Conservation (phyloP, 1,140 invertebrate species). For the Zaprionus davidi region DNA sequence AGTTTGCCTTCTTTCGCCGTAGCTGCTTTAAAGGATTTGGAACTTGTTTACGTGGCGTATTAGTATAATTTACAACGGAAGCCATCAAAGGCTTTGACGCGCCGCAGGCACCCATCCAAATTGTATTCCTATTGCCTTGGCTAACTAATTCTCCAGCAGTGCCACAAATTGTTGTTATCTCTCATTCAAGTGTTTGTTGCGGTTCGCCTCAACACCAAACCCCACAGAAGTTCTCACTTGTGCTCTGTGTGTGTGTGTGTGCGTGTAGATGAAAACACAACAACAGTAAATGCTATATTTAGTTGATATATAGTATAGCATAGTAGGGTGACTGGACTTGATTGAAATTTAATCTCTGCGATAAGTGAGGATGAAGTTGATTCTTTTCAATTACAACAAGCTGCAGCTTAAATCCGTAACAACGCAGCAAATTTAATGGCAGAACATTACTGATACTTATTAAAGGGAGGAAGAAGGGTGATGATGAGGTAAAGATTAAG, state of each 20-base stretch:
- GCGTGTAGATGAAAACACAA: constrained; percentile 16
- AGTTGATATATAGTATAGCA: constrained; percentile 5
- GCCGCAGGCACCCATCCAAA: constrained; percentile 67
- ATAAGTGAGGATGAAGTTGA: not conserved
- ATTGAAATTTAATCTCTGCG: constrained; percentile 22
- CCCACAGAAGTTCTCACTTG: not conserved
- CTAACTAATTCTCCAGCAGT: constrained; percentile 57
- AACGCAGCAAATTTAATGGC: not conserved
- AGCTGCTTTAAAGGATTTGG: constrained; percentile 76
- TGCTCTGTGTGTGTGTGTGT: not conserved
- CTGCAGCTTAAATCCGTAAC: not conserved
- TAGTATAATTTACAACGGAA: constrained; percentile 77
- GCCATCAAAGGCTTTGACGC: constrained; percentile 74
- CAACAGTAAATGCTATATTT: constrained; percentile 5
- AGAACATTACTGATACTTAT: not conserved
- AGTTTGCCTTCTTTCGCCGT: constrained; percentile 26
- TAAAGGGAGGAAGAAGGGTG: not conserved
- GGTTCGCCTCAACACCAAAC: constrained; percentile 43
- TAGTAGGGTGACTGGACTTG: constrained; percentile 1
- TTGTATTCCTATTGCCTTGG: constrained; percentile 67
- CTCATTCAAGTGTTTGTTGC: constrained; percentile 26
- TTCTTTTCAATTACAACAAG: constrained; percentile 15
- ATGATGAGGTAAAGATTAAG: not conserved
- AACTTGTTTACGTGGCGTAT: constrained; percentile 79
- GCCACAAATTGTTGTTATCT: constrained; percentile 49